Conservation (phyloP, 2,888 invertebrate species). For the Tromatobia lineatoria region DNA sequence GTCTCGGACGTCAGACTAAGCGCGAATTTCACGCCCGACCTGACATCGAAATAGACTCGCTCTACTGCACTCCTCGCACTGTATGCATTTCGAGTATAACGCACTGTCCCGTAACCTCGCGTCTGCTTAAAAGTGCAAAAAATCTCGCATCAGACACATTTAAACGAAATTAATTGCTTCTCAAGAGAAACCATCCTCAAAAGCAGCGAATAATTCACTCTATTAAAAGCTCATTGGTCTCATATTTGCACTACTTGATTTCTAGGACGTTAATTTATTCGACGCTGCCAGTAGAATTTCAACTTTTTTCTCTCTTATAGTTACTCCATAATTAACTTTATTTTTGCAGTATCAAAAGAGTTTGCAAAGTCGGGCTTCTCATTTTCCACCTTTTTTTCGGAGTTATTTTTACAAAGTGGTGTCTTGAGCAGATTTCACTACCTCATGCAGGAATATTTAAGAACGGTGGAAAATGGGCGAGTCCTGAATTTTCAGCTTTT, state of each 20-base stretch:
- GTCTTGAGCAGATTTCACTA: too few species aligned
- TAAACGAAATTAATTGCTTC: conserved; percentile 57
- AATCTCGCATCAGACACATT: conserved; percentile 27
- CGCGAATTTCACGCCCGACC: conserved; percentile 67
- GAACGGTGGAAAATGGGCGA: too few species aligned
- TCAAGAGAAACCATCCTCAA: conserved; percentile 7
- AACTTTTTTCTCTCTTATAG: neutral
- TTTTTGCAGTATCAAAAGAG: neutral
- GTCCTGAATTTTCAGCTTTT: too few species aligned
- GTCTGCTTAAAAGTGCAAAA: conserved; percentile 55
- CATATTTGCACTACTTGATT: neutral
- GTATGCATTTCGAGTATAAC: neutral
- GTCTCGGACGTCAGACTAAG: conserved; percentile 66
- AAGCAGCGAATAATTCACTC: conserved; percentile 59
- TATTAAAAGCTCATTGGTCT: conserved; percentile 56
- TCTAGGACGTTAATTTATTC: neutral
- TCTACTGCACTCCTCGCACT: conserved; percentile 26
- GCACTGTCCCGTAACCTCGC: neutral
- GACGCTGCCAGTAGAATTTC: neutral
- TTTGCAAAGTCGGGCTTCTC: too few species aligned
- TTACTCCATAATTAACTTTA: neutral
- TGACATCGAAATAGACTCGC: conserved; percentile 67
- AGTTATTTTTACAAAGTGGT: too few species aligned
- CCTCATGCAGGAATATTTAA: too few species aligned
- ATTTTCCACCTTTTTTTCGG: too few species aligned